Evolutionary conservation across 2,113 vertebrate genomes (phyloP).

Genomic region (Calidris pygmaea): DNA sequence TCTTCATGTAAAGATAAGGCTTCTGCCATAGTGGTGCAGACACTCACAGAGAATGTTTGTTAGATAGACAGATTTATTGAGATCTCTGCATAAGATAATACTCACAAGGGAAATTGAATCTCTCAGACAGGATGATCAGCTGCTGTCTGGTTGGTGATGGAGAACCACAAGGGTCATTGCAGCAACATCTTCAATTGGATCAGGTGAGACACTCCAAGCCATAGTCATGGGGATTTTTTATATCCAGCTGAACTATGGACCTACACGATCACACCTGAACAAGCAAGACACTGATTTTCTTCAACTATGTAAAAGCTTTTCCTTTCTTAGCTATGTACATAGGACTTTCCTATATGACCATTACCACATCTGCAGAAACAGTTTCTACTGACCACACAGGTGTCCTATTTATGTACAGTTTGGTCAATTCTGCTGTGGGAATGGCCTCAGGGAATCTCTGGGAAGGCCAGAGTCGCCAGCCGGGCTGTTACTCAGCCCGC

Average conservation of each 20-base stretch:
- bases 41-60: background rate
- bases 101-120: background rate
- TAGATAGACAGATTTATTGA: background rate
- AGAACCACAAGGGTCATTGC: background rate
- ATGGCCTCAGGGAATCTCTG: background rate
- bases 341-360: background rate
- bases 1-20: background rate
- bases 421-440: background rate
- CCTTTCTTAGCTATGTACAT: background rate
- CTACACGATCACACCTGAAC: background rate
- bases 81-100: background rate
- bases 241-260: background rate
- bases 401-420: background rate
- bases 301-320: background rate
- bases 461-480: background rate
- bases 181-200: background rate
- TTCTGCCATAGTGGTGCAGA: background rate
- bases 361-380: background rate
- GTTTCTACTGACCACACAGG: background rate
- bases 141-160: background rate
- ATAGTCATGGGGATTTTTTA: background rate
- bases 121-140: background rate
- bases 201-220: background rate
- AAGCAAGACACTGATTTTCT: background rate
- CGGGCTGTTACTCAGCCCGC: fast-evolving